Conservation (phyloP, 2,797 vertebrate species). For the Pempheris klunzingeri region DNA sequence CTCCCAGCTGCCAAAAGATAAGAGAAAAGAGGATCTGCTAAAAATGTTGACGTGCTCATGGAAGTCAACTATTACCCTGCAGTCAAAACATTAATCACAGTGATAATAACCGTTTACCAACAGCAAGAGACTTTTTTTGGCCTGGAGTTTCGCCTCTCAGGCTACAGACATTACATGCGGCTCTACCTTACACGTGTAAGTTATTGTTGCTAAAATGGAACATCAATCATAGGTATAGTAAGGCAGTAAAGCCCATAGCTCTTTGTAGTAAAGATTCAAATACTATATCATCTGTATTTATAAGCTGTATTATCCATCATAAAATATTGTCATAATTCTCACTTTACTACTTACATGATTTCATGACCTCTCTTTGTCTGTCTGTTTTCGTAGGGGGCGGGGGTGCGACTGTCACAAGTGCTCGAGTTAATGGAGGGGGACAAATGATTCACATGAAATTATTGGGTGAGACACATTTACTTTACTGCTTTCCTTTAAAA, state of each 20-base stretch:
- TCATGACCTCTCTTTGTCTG: not conserved
- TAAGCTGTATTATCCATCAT: too few relatives aligned
- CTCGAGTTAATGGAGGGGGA: constrained; percentile 4
- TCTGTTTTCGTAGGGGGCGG: not conserved
- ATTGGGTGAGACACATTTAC: not conserved
- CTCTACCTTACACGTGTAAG: not conserved
- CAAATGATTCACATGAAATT: not conserved
- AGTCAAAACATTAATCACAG: not conserved
- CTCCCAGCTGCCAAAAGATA: not conserved
- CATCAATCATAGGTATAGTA: not conserved
- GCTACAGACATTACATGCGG: not conserved
- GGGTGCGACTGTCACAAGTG: not conserved
- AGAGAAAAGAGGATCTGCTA: not conserved
- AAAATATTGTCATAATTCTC: too few relatives aligned
- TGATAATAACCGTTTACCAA: too few relatives aligned
- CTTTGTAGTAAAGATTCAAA: not conserved
- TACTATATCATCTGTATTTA: not conserved
- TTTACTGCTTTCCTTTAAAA: not conserved
- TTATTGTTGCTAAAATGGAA: not conserved
- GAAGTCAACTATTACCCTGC: not conserved
- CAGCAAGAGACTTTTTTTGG: not conserved
- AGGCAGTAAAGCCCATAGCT: not conserved
- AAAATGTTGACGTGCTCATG: not conserved
- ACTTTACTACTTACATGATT: not conserved
- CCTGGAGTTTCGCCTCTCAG: too few relatives aligned